A percentile compares a stretch with the other conserved stretches of the same genome.
phyloP scores from a whole-genome alignment of 2,113 vertebrate genomes.

The Chunga burmeisteri region DNA sequence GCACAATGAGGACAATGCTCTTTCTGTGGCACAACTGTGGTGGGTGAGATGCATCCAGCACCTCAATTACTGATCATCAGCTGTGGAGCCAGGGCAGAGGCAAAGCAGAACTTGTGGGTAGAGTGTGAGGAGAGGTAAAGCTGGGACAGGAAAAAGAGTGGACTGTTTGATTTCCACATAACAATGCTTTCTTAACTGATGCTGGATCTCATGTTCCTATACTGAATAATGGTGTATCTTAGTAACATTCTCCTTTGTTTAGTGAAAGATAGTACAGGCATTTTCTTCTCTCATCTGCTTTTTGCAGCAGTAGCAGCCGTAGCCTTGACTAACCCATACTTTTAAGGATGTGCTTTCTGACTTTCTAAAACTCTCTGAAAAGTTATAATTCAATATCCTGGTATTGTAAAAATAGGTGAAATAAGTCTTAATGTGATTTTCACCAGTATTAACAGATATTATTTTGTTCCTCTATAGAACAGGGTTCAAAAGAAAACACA shows the following conservation, averaged over 20 bases:
- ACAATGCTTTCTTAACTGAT: background rate
- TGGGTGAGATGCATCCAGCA: accelerated
- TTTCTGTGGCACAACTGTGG: accelerated
- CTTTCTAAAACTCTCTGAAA: constrained; percentile 2
- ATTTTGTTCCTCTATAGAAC: background rate
- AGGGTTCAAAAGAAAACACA: background rate
- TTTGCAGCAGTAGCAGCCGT: background rate
- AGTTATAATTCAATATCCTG: constrained; percentile 10
- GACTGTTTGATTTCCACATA: background rate
- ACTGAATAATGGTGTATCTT: background rate
- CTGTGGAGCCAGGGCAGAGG: background rate
- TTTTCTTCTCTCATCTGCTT: constrained; percentile 8
- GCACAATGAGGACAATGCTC: accelerated
- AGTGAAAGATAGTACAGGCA: background rate
- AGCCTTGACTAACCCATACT: background rate
- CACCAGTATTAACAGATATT: background rate
- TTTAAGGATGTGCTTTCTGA: background rate
- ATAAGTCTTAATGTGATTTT: background rate
- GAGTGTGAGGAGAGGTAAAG: background rate
- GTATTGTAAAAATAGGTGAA: background rate
- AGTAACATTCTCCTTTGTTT: background rate
- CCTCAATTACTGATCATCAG: accelerated
- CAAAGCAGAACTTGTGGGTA: background rate
- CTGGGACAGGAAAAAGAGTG: background rate
- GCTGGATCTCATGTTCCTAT: background rate